phyloP scores from a whole-genome alignment of 2,113 vertebrate species.

The Gallinago jamesoni region DNA sequence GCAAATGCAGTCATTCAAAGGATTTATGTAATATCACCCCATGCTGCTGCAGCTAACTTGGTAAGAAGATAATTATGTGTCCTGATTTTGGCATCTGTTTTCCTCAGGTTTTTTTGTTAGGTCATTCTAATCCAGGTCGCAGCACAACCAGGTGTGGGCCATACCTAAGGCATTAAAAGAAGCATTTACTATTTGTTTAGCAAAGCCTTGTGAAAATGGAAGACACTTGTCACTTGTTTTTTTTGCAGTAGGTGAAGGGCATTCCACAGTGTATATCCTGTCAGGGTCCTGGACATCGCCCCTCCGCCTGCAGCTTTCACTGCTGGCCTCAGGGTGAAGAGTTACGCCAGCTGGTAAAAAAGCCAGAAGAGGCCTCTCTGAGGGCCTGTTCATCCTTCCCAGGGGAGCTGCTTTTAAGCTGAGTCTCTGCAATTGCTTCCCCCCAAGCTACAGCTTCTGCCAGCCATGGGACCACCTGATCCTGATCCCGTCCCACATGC shows the following conservation, averaged over 20 bases:
- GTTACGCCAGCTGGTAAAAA: not conserved
- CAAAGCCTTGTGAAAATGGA: not conserved
- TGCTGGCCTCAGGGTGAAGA: not conserved
- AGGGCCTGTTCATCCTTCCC: not conserved
- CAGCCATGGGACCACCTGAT: not conserved
- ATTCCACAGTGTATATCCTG: not conserved
- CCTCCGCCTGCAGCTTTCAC: not conserved
- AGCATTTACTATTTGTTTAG: not conserved
- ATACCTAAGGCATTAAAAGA: not conserved
- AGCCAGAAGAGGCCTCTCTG: not conserved
- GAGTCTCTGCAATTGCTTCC: fast-evolving
- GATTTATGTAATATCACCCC: not conserved
- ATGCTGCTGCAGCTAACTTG: not conserved
- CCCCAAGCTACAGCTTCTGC: not conserved
- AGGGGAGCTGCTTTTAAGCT: not conserved
- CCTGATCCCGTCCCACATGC: fast-evolving
- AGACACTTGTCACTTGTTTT: not conserved
- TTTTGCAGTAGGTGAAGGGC: not conserved
- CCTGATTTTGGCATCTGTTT: constrained; percentile 40
- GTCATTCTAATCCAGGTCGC: not conserved
- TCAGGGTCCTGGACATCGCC: not conserved
- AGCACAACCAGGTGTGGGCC: not conserved
- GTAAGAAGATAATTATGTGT: not conserved
- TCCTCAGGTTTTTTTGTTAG: not conserved
- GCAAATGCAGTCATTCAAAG: not conserved